These are phyloP conservation scores for Trachelus tabidus DNA, from an alignment of 2,888 invertebrate genomes.

Conservation along the genomic window DNA sequence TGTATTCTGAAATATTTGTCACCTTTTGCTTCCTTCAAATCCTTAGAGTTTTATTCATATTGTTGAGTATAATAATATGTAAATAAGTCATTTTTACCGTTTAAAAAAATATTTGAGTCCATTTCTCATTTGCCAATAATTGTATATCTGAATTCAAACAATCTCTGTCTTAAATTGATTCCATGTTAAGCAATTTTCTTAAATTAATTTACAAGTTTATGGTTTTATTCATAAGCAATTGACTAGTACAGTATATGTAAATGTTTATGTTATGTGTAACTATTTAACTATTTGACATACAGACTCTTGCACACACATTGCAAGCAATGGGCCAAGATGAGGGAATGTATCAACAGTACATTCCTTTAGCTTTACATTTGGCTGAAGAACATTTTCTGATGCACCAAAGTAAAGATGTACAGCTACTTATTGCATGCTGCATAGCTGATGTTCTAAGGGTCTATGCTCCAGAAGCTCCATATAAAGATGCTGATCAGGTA, in stretches of 20 bases:
- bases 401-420: conserved; percentile 91
- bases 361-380: conserved; percentile 90
- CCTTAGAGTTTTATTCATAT: not conserved
- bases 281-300: conserved; percentile 23
- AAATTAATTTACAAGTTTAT: not conserved
- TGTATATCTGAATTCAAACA: not conserved
- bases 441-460: conserved; percentile 96
- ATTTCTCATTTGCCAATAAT: not conserved
- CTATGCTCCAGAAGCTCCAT: conserved; percentile 98
- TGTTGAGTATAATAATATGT: not conserved
- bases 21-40: not conserved
- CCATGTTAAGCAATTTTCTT: not conserved
- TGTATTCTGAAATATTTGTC: not conserved
- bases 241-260: not conserved
- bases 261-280: conserved; percentile 2
- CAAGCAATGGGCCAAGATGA: conserved; percentile 98
- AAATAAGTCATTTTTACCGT: not conserved
- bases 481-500: conserved; percentile 94
- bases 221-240: not conserved
- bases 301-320: conserved; percentile 91
- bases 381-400: conserved; percentile 93
- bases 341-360: conserved; percentile 91
- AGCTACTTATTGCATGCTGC: conserved; percentile 94
- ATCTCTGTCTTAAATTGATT: not conserved
- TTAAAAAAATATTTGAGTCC: not conserved